Evolutionary conservation across 2,797 vertebrate species (phyloP), one percentile per base, ranked within the genome.

Genomic region (Psittacula derbiana): DNA sequence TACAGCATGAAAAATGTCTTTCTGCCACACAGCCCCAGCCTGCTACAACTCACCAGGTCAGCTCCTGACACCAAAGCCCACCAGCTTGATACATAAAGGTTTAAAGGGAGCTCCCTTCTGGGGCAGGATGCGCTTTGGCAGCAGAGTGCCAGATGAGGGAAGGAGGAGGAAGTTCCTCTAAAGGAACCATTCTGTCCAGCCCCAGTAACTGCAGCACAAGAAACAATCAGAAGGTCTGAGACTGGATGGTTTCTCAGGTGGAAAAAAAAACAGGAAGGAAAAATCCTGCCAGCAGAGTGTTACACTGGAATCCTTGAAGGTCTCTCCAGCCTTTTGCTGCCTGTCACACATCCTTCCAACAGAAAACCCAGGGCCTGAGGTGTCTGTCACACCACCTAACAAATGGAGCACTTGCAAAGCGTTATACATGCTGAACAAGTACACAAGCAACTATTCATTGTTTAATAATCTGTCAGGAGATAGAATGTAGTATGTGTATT

Each of bases 81-180:
- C 13, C 72, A 88, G 75, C 23, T 31, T 10, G 36, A 41, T 3
- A 30, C 61, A 40, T 0, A 19, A 21, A 36, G 38, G 46, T 60
- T 73, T 60, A 18, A 47, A 47, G n/a, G 27, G 61, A 58, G 43
- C 11, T 66, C 28, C 10, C 36, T 80, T 25, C 44, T 40, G 72
- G 30, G 65, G 79, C 33, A 58, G 30, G 70, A 24, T 1, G 41
- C 78, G 20, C 36, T 69, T 38, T 4, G 49, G 52, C 33, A 67
- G 52, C 65, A 10, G 27, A 1, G 6, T 0, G 6, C 33, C 69
- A 28, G 57, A 17, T 0, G 1, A 64, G n/a, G 19, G n/a, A 73
- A 30, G 33, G 52, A 58, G 18, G 52, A 53, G 16, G 28, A 14
- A 23, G 11, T 43, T 62, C 36, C 73, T 67, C 80, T 36, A 5